Conservation (phyloP, 2,888 invertebrate species). For the Anthrax anthrax region DNA sequence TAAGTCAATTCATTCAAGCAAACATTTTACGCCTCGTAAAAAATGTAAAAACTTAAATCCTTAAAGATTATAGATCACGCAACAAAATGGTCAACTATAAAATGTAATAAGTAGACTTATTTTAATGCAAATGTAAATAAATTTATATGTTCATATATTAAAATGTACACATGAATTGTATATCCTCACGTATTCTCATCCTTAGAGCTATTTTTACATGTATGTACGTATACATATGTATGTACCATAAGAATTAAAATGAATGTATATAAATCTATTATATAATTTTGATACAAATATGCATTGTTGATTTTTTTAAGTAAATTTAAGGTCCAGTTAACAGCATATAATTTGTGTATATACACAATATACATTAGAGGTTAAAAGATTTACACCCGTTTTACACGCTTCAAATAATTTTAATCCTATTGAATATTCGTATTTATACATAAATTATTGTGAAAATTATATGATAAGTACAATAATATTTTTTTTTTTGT, state of each 20-base stretch:
- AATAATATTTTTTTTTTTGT: too few species aligned
- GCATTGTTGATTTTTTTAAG: too few species aligned
- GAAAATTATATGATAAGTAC: too few species aligned
- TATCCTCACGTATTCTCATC: too few species aligned
- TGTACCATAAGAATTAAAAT: too few species aligned
- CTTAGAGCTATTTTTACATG: too few species aligned
- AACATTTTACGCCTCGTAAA: not conserved
- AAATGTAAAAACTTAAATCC: conserved; percentile 5
- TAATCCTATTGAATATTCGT: conserved; percentile 9
- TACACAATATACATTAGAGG: conserved; percentile 12
- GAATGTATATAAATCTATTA: too few species aligned
- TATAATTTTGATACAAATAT: too few species aligned
- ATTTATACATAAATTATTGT: too few species aligned
- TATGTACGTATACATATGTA: not conserved
- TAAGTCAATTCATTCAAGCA: conserved; percentile 6
- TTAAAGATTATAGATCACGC: conserved; percentile 10
- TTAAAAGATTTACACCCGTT: conserved; percentile 13
- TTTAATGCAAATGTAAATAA: not conserved
- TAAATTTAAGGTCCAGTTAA: conserved; percentile 3
- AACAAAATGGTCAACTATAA: conserved; percentile 9
- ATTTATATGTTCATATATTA: too few species aligned
- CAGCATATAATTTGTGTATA: conserved; percentile 4
- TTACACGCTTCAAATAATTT: conserved; percentile 14
- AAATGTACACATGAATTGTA: too few species aligned
- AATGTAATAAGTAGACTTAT: too few species aligned